phyloP scores from a whole-genome alignment of 2,888 invertebrate species.

The Tachina fera region DNA sequence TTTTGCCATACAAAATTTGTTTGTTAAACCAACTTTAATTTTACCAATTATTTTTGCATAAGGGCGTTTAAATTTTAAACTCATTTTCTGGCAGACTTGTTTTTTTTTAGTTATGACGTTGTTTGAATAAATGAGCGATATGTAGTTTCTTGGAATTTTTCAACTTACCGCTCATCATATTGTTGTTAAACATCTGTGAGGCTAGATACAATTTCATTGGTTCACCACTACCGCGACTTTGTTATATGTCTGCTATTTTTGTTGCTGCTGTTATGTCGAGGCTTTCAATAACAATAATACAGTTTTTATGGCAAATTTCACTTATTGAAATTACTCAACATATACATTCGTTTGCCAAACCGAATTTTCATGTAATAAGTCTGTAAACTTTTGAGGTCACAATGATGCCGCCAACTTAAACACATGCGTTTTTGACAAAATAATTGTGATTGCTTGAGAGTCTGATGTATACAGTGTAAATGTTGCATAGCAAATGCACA shows the following conservation, averaged over 20 bases:
- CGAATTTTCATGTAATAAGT: constrained; percentile 1
- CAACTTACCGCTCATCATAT: constrained; percentile 78
- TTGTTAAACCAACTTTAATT: no score
- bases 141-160: neutral
- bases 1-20: no score
- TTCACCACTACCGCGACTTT: constrained; percentile 70
- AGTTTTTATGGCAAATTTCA: constrained; percentile 18
- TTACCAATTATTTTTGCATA: no score
- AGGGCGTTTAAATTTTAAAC: no score
- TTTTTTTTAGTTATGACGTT: no score
- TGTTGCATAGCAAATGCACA: constrained; percentile 63
- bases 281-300: constrained; percentile 41
- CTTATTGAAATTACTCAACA: constrained; percentile 14
- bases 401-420: constrained; percentile 52
- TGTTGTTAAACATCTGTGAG: constrained; percentile 71
- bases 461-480: constrained; percentile 55
- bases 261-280: neutral
- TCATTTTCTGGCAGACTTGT: no score
- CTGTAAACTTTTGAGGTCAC: constrained; percentile 23
- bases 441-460: constrained; percentile 30
- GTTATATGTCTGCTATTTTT: neutral
- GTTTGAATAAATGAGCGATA: no score
- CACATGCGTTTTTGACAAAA: constrained; percentile 51
- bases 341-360: constrained; percentile 55
- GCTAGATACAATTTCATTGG: constrained; percentile 67